phyloP scores from a whole-genome alignment of 2,113 vertebrate species.

The Oophaga pumilio region DNA sequence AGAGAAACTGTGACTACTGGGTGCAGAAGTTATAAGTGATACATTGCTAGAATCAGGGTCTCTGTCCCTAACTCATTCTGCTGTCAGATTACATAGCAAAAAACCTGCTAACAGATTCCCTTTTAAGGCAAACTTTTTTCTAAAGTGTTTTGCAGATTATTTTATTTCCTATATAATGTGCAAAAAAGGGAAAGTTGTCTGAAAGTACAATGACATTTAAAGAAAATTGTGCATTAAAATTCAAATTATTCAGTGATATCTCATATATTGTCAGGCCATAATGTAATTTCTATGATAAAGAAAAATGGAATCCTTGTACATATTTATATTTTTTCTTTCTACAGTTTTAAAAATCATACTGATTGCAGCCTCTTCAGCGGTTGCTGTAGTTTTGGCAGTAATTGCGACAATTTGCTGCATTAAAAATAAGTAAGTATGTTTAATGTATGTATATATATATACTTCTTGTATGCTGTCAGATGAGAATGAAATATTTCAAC shows the following conservation, averaged over 20 bases:
- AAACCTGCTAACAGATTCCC: too few species aligned
- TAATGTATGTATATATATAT: neutral
- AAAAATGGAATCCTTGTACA: neutral
- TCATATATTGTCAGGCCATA: neutral
- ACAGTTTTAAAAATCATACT: conserved; percentile 69
- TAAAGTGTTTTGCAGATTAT: too few species aligned
- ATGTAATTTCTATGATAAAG: neutral
- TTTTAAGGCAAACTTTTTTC: too few species aligned
- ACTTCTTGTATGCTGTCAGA: neutral
- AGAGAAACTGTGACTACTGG: too few species aligned
- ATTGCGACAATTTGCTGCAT: conserved; percentile 74
- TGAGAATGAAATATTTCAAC: neutral
- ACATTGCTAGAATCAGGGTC: too few species aligned
- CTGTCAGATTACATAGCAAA: too few species aligned
- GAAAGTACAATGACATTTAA: too few species aligned
- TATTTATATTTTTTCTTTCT: conserved; percentile 48
- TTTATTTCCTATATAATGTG: too few species aligned
- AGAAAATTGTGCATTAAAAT: too few species aligned
- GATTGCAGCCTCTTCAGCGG: conserved; percentile 69
- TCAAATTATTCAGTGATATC: neutral
- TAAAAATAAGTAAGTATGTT: conserved; percentile 77
- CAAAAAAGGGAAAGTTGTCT: too few species aligned
- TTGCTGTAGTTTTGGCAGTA: conserved; percentile 65
- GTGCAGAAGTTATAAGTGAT: too few species aligned
- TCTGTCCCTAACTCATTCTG: too few species aligned